Conservation (phyloP, 2,113 vertebrate species). For the Dicrurus megarhynchus region DNA sequence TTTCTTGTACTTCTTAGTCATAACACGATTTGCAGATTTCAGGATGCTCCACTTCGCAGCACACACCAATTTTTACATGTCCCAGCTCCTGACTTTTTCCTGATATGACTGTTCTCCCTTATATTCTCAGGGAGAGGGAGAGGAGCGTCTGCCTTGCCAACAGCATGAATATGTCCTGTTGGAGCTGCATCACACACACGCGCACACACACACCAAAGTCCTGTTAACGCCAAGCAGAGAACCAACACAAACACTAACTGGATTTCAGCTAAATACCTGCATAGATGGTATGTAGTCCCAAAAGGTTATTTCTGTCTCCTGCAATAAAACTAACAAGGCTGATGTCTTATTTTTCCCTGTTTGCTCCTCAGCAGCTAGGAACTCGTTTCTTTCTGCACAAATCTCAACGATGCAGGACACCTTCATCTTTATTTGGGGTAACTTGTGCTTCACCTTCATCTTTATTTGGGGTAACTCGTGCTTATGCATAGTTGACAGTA, state of each 20-base stretch:
- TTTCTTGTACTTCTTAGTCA: neutral
- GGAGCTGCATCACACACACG: neutral
- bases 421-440: neutral
- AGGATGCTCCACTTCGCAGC: neutral
- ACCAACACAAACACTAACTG: neutral
- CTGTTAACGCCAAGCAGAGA: neutral
- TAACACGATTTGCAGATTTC: neutral
- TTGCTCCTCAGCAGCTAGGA: neutral
- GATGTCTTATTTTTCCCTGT: neutral
- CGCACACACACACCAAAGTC: accelerated
- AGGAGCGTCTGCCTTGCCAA: neutral
- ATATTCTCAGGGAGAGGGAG: neutral
- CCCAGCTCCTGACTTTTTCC: neutral
- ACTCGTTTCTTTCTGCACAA: neutral
- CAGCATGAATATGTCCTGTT: neutral
- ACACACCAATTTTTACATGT: neutral
- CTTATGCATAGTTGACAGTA: neutral
- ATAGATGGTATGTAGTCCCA: neutral
- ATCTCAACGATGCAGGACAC: neutral
- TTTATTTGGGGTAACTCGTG: accelerated
- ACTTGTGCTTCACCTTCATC: accelerated
- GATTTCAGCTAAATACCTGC: neutral
- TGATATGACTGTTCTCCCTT: neutral
- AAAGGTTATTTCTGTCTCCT: neutral
- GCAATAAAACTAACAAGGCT: neutral